Evolutionary conservation across 2,113 vertebrate species (phyloP).

Genomic region (Tenrec ecaudatus): DNA sequence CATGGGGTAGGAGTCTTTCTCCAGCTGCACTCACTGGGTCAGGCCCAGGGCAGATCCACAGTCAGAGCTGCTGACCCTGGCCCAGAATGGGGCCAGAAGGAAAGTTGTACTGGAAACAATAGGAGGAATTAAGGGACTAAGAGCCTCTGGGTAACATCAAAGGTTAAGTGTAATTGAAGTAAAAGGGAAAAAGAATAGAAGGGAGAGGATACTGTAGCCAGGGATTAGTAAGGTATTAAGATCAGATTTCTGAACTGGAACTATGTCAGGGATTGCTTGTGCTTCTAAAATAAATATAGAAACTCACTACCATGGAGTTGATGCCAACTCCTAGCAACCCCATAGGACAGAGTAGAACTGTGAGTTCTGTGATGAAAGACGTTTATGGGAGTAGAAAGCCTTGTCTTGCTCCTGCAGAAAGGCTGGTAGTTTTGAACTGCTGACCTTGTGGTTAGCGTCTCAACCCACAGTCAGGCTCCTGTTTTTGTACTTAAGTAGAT

Average conservation of each 20-base stretch:
- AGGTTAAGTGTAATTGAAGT: conserved; percentile 30
- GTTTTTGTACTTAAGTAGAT: not conserved
- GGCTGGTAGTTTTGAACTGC: too few species aligned
- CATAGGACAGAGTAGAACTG: too few species aligned
- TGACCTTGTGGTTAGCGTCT: too few species aligned
- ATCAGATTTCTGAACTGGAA: not conserved
- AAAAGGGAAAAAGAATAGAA: not conserved
- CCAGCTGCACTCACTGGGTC: not conserved
- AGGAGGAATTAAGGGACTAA: not conserved
- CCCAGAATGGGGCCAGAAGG: not conserved
- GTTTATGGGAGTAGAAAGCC: too few species aligned
- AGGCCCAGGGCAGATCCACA: not conserved
- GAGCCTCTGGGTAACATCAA: not conserved
- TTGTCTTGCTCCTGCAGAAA: too few species aligned
- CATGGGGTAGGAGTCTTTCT: not conserved
- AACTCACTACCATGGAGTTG: too few species aligned
- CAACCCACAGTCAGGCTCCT: too few species aligned
- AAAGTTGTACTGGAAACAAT: not conserved
- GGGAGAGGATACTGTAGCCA: not conserved
- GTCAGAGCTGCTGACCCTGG: not conserved
- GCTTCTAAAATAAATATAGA: too few species aligned
- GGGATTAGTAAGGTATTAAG: not conserved
- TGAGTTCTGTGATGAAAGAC: too few species aligned
- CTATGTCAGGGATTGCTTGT: not conserved
- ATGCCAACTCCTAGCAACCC: too few species aligned